Evolutionary conservation across 2,888 invertebrate species (phyloP), one percentile per base, ranked within the genome.

Genomic region (Euzophera pinguis): DNA sequence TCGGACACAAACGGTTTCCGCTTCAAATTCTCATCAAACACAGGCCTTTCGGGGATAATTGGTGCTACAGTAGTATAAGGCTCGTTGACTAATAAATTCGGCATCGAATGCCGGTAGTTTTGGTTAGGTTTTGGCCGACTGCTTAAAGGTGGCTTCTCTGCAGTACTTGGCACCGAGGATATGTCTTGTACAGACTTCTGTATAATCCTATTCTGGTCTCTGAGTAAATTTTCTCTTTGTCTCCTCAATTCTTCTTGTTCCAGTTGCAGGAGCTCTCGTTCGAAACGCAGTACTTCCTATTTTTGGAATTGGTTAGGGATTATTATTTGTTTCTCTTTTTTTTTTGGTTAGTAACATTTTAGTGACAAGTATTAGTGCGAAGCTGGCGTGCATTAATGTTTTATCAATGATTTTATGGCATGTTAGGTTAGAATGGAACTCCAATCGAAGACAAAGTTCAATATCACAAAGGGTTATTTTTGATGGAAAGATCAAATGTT

Each of bases 161-260:
- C 86, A 32, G 71, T 71, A 50, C 62, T 78, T 54, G 65, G 69
- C 65, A 66, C 79, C 34, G 59, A 76, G 9, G 81, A 92, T 7
- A 94, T 86, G 62, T 94, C 93, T 65, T 94, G 94, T 35, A 93
- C 85, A 0, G 94, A 94, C 50, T 91, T 90, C 60, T 92, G 91
- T 52, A 92, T 85, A 56, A 92, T 83, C 1, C 92, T 82, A n/a
- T 91, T 92, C 66, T 93, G 91, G 68, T 95, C 95, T 39, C 93
- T 91, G 14, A 94, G 83, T 8, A 95, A 81, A 72, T 94, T 95
- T 65, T 94, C 95, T 9, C 94, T 90, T 69, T 95, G 95, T 2
- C 95, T 90, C 60, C 95, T 93, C 9, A 95, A 71, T 71, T 95
- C 95, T 73, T 95, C 95, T 75, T 94, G 94, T 72, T 96, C 95